phyloP scores from a whole-genome alignment of 2,888 invertebrate species.

The Cataglyphis cursor region DNA sequence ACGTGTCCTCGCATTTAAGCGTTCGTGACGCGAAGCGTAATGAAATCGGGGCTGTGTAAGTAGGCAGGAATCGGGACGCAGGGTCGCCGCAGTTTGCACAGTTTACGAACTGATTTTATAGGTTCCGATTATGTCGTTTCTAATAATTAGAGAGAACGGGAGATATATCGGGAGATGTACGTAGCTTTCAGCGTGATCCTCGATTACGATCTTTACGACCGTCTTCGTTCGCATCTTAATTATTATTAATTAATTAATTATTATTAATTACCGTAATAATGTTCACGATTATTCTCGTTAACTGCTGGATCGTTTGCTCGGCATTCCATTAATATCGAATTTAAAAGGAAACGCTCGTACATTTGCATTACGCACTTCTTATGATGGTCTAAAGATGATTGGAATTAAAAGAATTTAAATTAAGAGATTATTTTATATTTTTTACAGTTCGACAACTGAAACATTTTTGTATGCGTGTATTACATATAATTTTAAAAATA shows the following conservation, averaged over 20 bases:
- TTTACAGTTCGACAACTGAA: background rate
- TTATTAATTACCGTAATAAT: no score
- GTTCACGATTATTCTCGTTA: background rate
- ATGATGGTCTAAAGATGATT: background rate
- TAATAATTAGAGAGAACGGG: constrained; percentile 18
- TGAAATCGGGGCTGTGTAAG: constrained; percentile 44
- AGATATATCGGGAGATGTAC: background rate
- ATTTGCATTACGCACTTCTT: background rate
- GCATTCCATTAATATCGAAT: background rate
- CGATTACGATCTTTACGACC: background rate
- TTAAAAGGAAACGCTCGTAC: background rate
- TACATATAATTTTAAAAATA: background rate
- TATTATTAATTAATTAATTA: constrained; percentile 11
- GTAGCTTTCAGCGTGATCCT: background rate
- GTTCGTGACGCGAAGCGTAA: constrained; percentile 32
- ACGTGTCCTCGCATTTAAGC: constrained; percentile 44
- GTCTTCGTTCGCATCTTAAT: constrained; percentile 27
- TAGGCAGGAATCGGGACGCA: constrained; percentile 48
- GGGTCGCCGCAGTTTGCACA: constrained; percentile 53
- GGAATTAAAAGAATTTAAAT: background rate
- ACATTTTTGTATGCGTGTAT: background rate
- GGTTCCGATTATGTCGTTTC: constrained; percentile 46
- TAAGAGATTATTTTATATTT: background rate
- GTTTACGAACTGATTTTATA: constrained; percentile 8
- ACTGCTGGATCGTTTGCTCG: background rate